Evolutionary conservation across 2,888 invertebrate genomes (phyloP).

Genomic region (Agrypnus murinus): DNA sequence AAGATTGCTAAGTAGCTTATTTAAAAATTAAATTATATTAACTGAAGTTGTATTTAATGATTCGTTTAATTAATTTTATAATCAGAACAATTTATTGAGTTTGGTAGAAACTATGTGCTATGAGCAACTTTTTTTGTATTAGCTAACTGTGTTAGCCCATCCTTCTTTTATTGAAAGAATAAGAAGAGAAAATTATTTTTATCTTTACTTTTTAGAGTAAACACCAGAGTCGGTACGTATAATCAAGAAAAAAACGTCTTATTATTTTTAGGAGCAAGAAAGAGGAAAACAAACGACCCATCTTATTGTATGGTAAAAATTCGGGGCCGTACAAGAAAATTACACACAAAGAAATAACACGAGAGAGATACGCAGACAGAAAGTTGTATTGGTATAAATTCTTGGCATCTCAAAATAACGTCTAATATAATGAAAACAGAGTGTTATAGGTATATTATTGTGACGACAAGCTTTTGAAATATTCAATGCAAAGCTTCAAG

Average conservation of each 20-base stretch:
- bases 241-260: neutral
- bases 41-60: too few relatives aligned
- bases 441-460: conserved; percentile 52
- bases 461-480: conserved; percentile 52
- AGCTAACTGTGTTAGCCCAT: too few relatives aligned
- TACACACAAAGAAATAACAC: conserved; percentile 22
- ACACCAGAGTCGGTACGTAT: neutral
- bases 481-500: conserved; percentile 49
- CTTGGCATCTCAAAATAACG: conserved; percentile 38
- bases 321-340: conserved; percentile 11
- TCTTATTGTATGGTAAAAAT: conserved; percentile 11
- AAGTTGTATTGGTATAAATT: conserved; percentile 40
- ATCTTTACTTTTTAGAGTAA: neutral
- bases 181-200: neutral
- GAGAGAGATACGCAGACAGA: conserved; percentile 19
- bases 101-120: too few relatives aligned
- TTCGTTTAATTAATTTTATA: too few relatives aligned
- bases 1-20: too few relatives aligned
- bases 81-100: too few relatives aligned
- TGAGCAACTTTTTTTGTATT: too few relatives aligned
- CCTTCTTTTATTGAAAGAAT: too few relatives aligned
- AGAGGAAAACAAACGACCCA: conserved; percentile 5
- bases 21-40: too few relatives aligned
- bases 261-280: neutral
- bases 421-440: conserved; percentile 50